These are phyloP conservation scores for Perccottus glenii DNA, from an alignment of 2,113 vertebrate genomes.

Conservation along the genomic window DNA sequence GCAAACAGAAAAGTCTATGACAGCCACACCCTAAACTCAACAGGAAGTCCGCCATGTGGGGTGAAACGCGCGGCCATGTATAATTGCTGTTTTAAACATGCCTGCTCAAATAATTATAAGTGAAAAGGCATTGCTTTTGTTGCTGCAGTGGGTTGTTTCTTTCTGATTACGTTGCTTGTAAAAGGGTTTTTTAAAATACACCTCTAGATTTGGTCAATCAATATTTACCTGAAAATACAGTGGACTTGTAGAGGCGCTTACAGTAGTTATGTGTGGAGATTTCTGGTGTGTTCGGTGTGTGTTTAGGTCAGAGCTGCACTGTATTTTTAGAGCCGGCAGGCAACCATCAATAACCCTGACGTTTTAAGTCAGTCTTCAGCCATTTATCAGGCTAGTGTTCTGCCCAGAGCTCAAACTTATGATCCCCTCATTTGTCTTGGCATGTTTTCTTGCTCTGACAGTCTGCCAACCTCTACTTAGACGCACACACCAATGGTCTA, in stretches of 20 bases:
- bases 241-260: not conserved
- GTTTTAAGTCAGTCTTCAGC: conserved; percentile 64
- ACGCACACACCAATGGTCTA: conserved; percentile 22
- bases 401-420: conserved; percentile 65
- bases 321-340: conserved; percentile 64
- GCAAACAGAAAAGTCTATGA: too few species aligned
- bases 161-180: too few species aligned
- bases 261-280: conserved; percentile 11
- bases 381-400: conserved; percentile 68
- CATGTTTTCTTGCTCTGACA: conserved; percentile 62
- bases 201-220: too few species aligned
- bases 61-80: too few species aligned
- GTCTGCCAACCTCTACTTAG: conserved; percentile 41
- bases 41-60: too few species aligned
- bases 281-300: conserved; percentile 33
- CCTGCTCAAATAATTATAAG: too few species aligned
- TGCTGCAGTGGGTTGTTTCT: too few species aligned
- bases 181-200: too few species aligned
- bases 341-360: conserved; percentile 71
- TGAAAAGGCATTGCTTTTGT: too few species aligned
- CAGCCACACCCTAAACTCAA: too few species aligned
- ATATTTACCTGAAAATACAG: too few species aligned
- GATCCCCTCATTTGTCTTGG: conserved; percentile 66
- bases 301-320: conserved; percentile 41
- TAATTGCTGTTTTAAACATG: too few species aligned